Evolutionary conservation across 2,113 vertebrate species (phyloP), one percentile per base, ranked within the genome.

Genomic region (Protomyctophum bolini): DNA sequence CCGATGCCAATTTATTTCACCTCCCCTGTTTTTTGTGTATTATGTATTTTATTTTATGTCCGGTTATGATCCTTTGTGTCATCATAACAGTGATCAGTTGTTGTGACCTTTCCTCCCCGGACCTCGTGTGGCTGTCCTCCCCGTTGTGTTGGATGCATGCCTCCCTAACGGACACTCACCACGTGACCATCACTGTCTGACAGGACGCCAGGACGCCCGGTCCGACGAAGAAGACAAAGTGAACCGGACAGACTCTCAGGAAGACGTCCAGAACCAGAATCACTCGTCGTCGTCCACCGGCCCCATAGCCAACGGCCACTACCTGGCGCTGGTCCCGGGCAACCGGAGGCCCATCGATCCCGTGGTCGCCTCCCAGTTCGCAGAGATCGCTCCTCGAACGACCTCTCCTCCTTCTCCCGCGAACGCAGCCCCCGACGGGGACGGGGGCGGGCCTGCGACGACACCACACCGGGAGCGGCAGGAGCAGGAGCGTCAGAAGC

Each of bases 131-230:
- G 70, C 78, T 47, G 10, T 7, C 45, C 73, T 62, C 75, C 77
- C 75, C 61, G 54, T 84, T 81, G 77, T 80, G 80, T 87, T 74
- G 85, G 64, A 82, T 86, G 86, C 83, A 74, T 90, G 85, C 85
- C 76, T 88, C 80, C 83, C 51, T 89, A 74, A 87, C 68, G 66
- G 82, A 90, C 75, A 88, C 33, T 62, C 85, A 78, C 83, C 83
- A 83, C 90, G 91, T 92, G 91, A 90, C 87, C 76, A 88, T 88
- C 76, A 90, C 88, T 94, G 90, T 93, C 88, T 88, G 83, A 85
- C 91, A 94, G 92, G 90, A 89, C 70, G 58, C 58, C 76, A 88
- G 86, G 73, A 70, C 7, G 8, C n/a, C 51, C 46, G 51, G 7
- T 58, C 10, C 6, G 56, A 55, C 12, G 52, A 55, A 11, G 8